Evolutionary conservation across 1,140 invertebrate species (phyloP), one percentile per base, ranked within the genome.

Genomic region (Orussus abietinus): DNA sequence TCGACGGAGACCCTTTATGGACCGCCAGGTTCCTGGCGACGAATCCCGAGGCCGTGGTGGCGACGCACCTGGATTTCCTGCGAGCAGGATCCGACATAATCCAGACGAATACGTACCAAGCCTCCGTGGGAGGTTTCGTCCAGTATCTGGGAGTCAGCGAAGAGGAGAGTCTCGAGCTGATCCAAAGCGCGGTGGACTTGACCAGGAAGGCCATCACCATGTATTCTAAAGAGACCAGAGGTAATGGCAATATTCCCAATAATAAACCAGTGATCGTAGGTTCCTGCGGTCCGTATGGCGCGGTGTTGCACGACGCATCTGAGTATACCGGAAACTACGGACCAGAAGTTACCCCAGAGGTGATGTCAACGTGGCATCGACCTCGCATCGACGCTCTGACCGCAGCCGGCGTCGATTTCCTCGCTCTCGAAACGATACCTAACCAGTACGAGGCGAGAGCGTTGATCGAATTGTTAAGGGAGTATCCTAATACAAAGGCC

Each of bases 391-490:
- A 81, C 37, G 81, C 83, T 5, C 69, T 96, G 2, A 59, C 92
- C 3, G 79, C 86, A 31, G 80, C 79, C 30, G 88, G 88, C 3
- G 84, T 89, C 2, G 88, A 95, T 72, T 56, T 93, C 1, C 58
- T 97, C 25, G 90, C 90, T 1, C 69, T 96, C 47, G 94, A 98
- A 69, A 97, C 94, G 0, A 86, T 96, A 49, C 93, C 94, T 1
- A 86, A 88, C 41, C 72, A 65, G 2, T 71, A 79, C 44, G 94
- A 97, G 66, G 92, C 87, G 0, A 74, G 86, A 59, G 88, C 88
- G 47, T 62, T 96, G 1, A 73, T 92, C 5, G 79, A 87, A 25
- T 66, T 94, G 18, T 61, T 96, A 5, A 59, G 58, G 3, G 80
- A 90, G 50, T 92, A 84, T 67, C 86, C 85, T 10, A 53, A 75